phyloP scores from a whole-genome alignment of 1,140 invertebrate species.

The Psix sp. region DNA sequence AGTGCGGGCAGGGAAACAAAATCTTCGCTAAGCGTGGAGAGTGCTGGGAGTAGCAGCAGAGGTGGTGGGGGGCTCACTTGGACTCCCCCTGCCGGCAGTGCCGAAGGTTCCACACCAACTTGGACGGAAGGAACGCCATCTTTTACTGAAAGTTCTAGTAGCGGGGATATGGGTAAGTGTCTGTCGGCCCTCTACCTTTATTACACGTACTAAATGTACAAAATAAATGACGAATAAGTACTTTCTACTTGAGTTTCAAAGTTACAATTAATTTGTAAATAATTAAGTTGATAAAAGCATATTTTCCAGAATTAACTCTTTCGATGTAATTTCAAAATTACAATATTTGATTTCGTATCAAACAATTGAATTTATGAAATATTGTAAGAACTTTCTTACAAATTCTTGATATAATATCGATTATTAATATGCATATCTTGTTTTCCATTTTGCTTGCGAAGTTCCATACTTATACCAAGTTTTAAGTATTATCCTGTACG shows the following conservation, averaged over 20 bases:
- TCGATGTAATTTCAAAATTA: no score
- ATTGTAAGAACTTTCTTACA: neutral
- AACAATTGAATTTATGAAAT: no score
- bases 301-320: no score
- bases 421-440: slow-evolving; percentile 28
- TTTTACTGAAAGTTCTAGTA: slow-evolving; percentile 96
- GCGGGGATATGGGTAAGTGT: slow-evolving; percentile 89
- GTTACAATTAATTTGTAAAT: no score
- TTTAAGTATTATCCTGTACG: slow-evolving; percentile 51
- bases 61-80: slow-evolving; percentile 82
- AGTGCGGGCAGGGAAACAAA: slow-evolving; percentile 80
- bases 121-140: slow-evolving; percentile 98
- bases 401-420: slow-evolving; percentile 1
- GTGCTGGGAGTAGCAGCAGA: slow-evolving; percentile 78
- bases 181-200: slow-evolving; percentile 71
- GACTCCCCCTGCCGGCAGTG: slow-evolving; percentile 89
- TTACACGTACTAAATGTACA: no score
- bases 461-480: slow-evolving; percentile 54
- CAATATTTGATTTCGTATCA: no score
- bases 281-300: no score
- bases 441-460: slow-evolving; percentile 49
- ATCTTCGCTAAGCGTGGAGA: slow-evolving; percentile 84
- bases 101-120: slow-evolving; percentile 95
- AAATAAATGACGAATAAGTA: no score
- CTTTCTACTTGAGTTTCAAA: no score